Base-by-base conservation (phyloP, 1,140 invertebrate genomes). In the Magallana gigas region DNA sequence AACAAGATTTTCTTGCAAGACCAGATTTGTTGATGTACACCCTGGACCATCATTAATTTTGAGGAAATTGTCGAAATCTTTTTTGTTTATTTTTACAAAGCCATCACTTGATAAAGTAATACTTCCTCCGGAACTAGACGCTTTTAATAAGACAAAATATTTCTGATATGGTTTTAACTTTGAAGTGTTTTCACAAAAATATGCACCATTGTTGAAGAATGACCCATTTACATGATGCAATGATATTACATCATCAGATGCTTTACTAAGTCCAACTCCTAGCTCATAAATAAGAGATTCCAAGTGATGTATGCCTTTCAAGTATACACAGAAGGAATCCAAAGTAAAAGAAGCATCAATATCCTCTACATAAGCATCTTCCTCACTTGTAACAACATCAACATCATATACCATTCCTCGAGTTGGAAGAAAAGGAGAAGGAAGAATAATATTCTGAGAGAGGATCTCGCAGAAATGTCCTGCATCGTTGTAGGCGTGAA, bases 51-150 rank as follows among this genome's bases (percentile, higher is more conserved):
- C 68, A 76, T 29, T 36, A 29, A 76, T 29, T 2, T 76, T 76
- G 4, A 76, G 8, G 5, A 76, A 76, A 9, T 76, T 0, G 5
- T 76, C 8, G 36, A 76, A 76, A 18, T 76, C 68, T 6, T 76
- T 83, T 29, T 16, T 57, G 57, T 86, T 59, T 4, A 89, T 56
- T 12, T 86, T 68, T 11, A 68, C 64, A n/a, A 89, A 89, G 29
- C 88, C 88, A 64, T 89, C 88, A 3, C 85, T 86, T 18, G 58
- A 83, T 1, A 71, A 57, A 8, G 9, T n/a, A 12, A 59, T 85
- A 57, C 59, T 76, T 48, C 84, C 84, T 36, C 58, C 71, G 1
- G 76, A 62, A 83, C 58, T 85, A 23, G 56, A 83, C 0, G n/a
- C 85, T 57, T 23, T 84, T n/a, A 85, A 23, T 7, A 84, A 87